These are phyloP conservation scores for Drosophila macrospina DNA, from an alignment of 2,888 invertebrate genomes.

Conservation along the genomic window DNA sequence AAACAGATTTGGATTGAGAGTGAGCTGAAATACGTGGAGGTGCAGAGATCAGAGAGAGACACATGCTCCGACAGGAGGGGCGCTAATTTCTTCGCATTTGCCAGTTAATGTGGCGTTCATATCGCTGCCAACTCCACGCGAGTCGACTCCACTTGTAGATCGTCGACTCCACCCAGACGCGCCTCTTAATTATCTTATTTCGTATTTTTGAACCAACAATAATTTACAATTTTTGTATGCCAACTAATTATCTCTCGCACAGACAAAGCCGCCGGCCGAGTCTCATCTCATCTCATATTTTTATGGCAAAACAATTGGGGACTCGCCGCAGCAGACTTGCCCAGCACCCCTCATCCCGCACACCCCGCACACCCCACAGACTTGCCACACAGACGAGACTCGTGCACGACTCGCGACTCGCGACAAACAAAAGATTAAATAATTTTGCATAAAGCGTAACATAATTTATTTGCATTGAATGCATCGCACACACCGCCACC, in stretches of 20 bases:
- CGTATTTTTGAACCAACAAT: slow-evolving; percentile 48
- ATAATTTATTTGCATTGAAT: slow-evolving; percentile 83
- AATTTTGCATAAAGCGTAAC: slow-evolving; percentile 82
- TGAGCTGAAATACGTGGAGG: slow-evolving; percentile 64
- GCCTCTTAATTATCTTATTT: slow-evolving; percentile 67
- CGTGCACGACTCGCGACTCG: slow-evolving; percentile 49
- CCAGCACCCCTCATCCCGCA: too few relatives aligned
- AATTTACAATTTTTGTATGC: slow-evolving; percentile 66
- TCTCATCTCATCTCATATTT: slow-evolving; percentile 79
- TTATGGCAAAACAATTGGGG: slow-evolving; percentile 79
- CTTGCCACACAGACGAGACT: slow-evolving; percentile 31
- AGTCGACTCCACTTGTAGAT: slow-evolving; percentile 14
- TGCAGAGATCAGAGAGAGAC: slow-evolving; percentile 6
- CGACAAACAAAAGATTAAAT: slow-evolving; percentile 83
- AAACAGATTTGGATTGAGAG: slow-evolving; percentile 79
- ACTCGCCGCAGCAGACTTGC: slow-evolving; percentile 10
- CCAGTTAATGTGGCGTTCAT: slow-evolving; percentile 72
- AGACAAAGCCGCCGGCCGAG: slow-evolving; percentile 64
- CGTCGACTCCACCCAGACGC: slow-evolving; percentile 47
- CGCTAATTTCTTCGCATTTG: slow-evolving; percentile 76
- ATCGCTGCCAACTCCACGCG: slow-evolving; percentile 21
- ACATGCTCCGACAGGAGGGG: slow-evolving; percentile 30
- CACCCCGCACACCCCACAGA: too few relatives aligned
- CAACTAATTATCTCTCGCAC: slow-evolving; percentile 77
- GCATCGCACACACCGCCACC: slow-evolving; percentile 81